Evolutionary conservation across 2,888 invertebrate genomes (phyloP), one percentile per base, ranked within the genome.

Genomic region (Rhagonycha fulva): DNA sequence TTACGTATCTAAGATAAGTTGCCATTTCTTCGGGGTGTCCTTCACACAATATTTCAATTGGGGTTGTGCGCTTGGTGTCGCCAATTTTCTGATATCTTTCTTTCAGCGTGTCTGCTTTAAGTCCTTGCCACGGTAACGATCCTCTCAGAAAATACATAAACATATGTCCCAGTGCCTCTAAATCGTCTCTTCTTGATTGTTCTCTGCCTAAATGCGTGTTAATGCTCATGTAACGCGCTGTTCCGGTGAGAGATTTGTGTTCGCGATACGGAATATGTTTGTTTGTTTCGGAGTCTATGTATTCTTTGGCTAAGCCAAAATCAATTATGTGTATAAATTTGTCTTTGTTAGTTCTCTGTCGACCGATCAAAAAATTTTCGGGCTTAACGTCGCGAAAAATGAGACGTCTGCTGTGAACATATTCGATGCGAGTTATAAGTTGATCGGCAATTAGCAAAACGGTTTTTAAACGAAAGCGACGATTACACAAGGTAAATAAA

Each of bases 261-360:
- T 99, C 99, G 92, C 99, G 96, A 91, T 99, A 99, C 86, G 99
- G 99, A 92, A 99, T 99, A 92, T 99, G 99, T 92, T 99, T 98
- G 92, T 97, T 97, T 90, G 97, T 96, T 92, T 99, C 98, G 91
- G 98, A 95, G 92, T 99, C 99, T 91, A 99, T 98, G 91, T 99
- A 99, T 93, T 99, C 99, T 93, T 99, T 99, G 90, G 99, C 99
- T 91, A 99, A 93, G 89, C 99, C 99, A 92, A 99, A 99, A 93
- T 99, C 99, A 92, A 99, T 99, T 90, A 99, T 99, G 92, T 99
- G 98, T 88, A 99, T 97, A 90, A 97, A 93, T 92, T 98, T 98
- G 91, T 99, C 98, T 90, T 97, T 95, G 91, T 97, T 97, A 88
- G 96, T 96, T 89, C 96, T 96, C 90, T 95, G 95, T 90, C 98